Base-by-base conservation (phyloP, 2,113 vertebrate genomes). In the Phalacrocorax pelagicus region DNA sequence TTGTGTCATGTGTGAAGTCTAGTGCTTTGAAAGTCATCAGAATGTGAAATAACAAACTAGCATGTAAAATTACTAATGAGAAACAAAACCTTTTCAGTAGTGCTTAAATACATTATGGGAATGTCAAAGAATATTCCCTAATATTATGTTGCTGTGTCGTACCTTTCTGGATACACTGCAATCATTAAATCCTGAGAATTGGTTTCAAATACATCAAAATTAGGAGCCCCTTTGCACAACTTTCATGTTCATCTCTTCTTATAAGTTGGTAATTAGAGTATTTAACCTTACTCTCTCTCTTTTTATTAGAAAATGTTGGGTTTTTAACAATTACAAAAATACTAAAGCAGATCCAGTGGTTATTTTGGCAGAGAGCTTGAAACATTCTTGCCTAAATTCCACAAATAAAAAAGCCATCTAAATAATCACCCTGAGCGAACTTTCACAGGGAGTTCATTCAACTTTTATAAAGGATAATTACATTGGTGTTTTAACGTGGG, bases 311-410 rank as follows among this genome's bases (percentile, higher is more conserved):
- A 98, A 97, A 98, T 82, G 91, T 75, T 84, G 74, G 87, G 95
- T 97, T 97, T 97, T 98, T 92, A 97, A 95, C 94, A 97, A 97
- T 98, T 97, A 96, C 74, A 95, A 95, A 97, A 97, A 97, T 96
- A 83, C 91, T 97, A 85, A 97, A 97, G 95, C 93, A 95, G 95
- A 97, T 97, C 95, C 97, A 96, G 96, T 42, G 62, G 96, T 97
- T 98, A 96, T 98, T 98, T 98, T 98, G 97, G 97, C 97, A 97
- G 97, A 97, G 90, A 92, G 81, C 93, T 96, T 96, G 95, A 96
- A 98, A 97, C 96, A 96, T 95, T 97, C 94, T 97, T 96, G 96
- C 96, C 97, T 98, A 97, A 98, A 97, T 97, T 98, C 96, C 94
- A 96, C 97, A 98, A 97, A 98, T 96, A 96, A 95, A 97, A 97